Conservation (phyloP, 2,113 vertebrate genomes). For the Salvelinus sp. region DNA sequence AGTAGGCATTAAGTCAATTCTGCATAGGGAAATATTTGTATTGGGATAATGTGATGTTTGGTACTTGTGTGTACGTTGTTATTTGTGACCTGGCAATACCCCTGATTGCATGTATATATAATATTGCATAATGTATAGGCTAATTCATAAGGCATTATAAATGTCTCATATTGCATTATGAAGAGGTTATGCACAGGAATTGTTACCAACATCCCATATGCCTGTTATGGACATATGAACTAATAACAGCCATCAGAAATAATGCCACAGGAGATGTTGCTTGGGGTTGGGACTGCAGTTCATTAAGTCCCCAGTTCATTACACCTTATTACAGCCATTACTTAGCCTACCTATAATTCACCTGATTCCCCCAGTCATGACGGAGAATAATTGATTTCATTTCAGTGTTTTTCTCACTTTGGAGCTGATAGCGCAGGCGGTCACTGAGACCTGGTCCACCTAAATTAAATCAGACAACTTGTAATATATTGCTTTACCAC, state of each 20-base stretch:
- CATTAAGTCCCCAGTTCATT: background rate
- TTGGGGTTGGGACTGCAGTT: background rate
- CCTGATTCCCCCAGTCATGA: background rate
- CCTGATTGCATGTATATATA: too few relatives aligned
- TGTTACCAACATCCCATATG: too few relatives aligned
- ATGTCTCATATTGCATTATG: too few relatives aligned
- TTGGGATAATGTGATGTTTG: too few relatives aligned
- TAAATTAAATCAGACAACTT: background rate
- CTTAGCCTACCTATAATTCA: background rate
- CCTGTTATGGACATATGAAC: too few relatives aligned
- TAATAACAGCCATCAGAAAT: background rate
- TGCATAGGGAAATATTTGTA: too few relatives aligned
- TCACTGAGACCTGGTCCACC: background rate
- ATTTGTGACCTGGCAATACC: too few relatives aligned
- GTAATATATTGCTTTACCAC: background rate
- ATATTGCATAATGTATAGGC: too few relatives aligned
- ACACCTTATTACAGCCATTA: background rate
- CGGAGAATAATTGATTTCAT: background rate
- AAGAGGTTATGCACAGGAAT: too few relatives aligned
- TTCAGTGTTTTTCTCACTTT: background rate
- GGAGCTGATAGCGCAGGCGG: background rate
- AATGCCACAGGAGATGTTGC: background rate
- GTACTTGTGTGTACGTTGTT: too few relatives aligned
- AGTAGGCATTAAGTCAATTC: too few relatives aligned
- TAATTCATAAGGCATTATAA: too few relatives aligned